These are phyloP conservation scores for Acrossocheilus wenchowensis DNA, from an alignment of 2,797 vertebrate genomes.

Conservation along the genomic window DNA sequence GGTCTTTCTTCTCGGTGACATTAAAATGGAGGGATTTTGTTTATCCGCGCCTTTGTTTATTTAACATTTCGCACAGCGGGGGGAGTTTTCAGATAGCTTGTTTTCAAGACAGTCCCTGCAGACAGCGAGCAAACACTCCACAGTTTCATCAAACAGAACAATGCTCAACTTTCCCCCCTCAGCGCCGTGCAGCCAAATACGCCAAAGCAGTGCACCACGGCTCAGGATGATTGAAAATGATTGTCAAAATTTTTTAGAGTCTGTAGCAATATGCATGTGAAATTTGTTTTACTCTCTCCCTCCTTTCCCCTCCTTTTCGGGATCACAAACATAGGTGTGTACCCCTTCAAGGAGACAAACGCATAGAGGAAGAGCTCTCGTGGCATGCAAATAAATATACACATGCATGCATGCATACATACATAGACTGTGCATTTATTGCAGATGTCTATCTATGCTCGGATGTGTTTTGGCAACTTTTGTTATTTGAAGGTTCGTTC, in stretches of 20 bases:
- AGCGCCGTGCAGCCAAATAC: conserved; percentile 76
- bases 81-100: conserved; percentile 84
- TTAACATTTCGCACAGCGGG: conserved; percentile 86
- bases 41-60: conserved; percentile 86
- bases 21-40: conserved; percentile 87
- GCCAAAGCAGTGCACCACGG: conserved; percentile 78
- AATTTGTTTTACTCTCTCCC: conserved; percentile 65
- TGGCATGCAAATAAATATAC: background rate
- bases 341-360: conserved; percentile 40
- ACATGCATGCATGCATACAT: background rate
- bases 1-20: conserved; percentile 84
- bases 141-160: conserved; percentile 87
- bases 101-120: conserved; percentile 85
- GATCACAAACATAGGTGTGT: conserved; percentile 52
- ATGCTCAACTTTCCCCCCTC: conserved; percentile 84
- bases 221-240: conserved; percentile 83
- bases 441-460: background rate
- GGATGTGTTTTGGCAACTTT: background rate
- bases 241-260: conserved; percentile 77
- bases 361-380: background rate
- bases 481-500: background rate
- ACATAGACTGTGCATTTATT: background rate
- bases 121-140: conserved; percentile 86
- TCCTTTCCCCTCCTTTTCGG: conserved; percentile 22
- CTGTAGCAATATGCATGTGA: conserved; percentile 74